A percentile compares a stretch with the other conserved stretches of the same genome.
phyloP scores from a whole-genome alignment of 2,797 vertebrate genomes.

The Pitangus sulphuratus region DNA sequence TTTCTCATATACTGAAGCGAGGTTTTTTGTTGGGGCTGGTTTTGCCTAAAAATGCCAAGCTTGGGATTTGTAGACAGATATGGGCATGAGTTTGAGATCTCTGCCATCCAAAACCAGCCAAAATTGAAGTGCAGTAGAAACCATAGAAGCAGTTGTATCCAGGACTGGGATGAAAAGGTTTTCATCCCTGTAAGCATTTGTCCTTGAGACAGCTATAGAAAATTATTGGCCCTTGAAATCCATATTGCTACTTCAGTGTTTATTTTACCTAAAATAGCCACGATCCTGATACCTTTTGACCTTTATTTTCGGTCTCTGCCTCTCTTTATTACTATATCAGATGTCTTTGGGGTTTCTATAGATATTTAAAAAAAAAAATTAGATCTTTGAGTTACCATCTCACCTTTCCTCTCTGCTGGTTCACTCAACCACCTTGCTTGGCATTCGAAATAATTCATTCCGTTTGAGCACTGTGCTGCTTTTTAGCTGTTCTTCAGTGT shows the following conservation, averaged over 20 bases:
- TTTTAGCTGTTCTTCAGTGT: background rate
- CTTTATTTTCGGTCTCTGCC: background rate
- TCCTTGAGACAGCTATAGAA: background rate
- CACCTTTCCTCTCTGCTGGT: background rate
- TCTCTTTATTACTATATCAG: background rate
- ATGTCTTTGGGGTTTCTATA: background rate
- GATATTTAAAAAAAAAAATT: background rate
- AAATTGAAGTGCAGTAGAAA: background rate
- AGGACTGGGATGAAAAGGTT: background rate
- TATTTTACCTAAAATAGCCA: background rate
- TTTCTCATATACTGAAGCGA: background rate
- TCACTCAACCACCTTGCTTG: background rate
- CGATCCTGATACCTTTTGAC: background rate
- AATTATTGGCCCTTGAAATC: background rate
- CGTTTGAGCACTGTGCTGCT: background rate
- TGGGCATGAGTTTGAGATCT: background rate
- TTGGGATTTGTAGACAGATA: background rate
- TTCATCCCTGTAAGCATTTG: background rate
- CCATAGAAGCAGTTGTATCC: background rate
- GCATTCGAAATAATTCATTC: background rate
- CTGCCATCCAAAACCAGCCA: background rate
- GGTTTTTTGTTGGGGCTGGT: background rate
- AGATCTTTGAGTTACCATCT: background rate
- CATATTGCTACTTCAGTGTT: background rate
- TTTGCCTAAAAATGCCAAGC: background rate